A percentile compares a stretch with the other conserved stretches of the same genome.
Conservation (phyloP, 1,140 invertebrate species). For the Luehdorfia chinensis region DNA sequence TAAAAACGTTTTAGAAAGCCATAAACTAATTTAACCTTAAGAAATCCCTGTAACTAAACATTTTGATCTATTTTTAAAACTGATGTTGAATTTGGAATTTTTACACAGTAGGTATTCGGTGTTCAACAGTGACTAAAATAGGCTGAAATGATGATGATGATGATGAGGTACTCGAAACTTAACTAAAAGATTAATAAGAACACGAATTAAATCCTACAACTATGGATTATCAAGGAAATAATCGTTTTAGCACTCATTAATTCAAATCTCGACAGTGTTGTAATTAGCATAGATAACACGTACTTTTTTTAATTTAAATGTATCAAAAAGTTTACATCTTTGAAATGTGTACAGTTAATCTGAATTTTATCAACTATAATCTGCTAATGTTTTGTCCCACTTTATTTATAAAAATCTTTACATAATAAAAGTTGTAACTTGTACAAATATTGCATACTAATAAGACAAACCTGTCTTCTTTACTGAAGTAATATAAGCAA, state of each 20-base stretch:
- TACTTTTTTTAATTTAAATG: constrained; percentile 3
- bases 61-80: neutral
- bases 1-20: neutral
- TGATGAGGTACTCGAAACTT: too few species aligned
- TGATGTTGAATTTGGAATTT: too few species aligned
- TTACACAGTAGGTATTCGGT: too few species aligned
- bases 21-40: neutral
- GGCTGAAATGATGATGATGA: too few species aligned
- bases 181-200: neutral
- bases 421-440: neutral
- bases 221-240: neutral
- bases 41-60: neutral
- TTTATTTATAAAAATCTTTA: neutral
- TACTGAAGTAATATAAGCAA: too few species aligned
- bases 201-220: neutral
- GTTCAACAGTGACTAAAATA: neutral
- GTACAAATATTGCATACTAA: too few species aligned
- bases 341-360: constrained; percentile 2
- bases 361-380: constrained; percentile 7
- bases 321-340: neutral
- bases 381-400: neutral
- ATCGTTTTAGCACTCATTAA: neutral
- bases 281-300: constrained; percentile 15
- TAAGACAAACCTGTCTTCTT: too few species aligned
- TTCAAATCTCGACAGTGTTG: constrained; percentile 2